These are phyloP conservation scores for Leptinotarsa haldemani DNA, from an alignment of 2,888 invertebrate genomes.

Conservation along the genomic window DNA sequence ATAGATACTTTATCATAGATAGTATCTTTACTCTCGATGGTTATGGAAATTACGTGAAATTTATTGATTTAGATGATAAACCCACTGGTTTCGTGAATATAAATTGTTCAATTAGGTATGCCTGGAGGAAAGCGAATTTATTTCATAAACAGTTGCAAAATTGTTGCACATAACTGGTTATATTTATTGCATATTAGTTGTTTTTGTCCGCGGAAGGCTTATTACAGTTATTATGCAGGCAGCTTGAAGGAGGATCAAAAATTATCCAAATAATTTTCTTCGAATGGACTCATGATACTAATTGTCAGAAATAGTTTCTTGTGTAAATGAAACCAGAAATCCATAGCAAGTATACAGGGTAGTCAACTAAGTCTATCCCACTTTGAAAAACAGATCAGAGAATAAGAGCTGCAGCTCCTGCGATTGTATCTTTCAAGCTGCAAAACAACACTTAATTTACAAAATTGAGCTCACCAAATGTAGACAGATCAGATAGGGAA, in stretches of 20 bases:
- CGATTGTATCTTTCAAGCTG: too few relatives aligned
- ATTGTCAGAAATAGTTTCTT: too few relatives aligned
- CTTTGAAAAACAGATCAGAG: too few relatives aligned
- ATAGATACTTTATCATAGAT: constrained; percentile 39
- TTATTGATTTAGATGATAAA: constrained; percentile 44
- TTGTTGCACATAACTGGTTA: constrained; percentile 21
- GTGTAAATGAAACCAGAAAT: too few relatives aligned
- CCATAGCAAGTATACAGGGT: too few relatives aligned
- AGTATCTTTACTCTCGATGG: constrained; percentile 31
- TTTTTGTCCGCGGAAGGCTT: constrained; percentile 8
- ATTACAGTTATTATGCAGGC: constrained; percentile 8
- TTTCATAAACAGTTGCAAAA: constrained; percentile 24
- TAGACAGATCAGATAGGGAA: too few relatives aligned
- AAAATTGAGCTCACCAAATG: too few relatives aligned
- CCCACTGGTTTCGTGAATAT: constrained; percentile 35
- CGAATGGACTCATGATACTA: too few relatives aligned
- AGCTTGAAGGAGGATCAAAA: background rate
- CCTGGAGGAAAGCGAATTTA: constrained; percentile 20
- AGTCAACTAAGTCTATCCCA: too few relatives aligned
- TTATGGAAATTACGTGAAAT: constrained; percentile 43
- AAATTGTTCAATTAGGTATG: constrained; percentile 36
- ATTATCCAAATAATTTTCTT: background rate
- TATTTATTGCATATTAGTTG: background rate
- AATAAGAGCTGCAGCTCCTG: too few relatives aligned
- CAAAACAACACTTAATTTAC: too few relatives aligned